Base-by-base conservation (phyloP, 2,113 vertebrate genomes). In the Naja naja region DNA sequence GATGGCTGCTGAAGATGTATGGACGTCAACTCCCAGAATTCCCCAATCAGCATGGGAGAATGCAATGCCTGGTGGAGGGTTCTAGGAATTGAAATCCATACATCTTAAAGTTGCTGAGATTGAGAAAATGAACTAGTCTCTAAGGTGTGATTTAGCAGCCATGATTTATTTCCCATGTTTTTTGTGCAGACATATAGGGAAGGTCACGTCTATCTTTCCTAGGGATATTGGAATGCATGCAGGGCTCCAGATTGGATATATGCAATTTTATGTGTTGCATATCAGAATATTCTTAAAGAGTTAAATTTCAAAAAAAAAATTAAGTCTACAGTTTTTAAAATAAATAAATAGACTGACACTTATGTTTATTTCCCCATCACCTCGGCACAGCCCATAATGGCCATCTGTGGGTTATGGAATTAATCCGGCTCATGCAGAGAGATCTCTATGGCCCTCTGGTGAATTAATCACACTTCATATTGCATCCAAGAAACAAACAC, bases 331-430 rank as follows among this genome's bases (percentile, higher is more conserved):
- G 64, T 39, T 81, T 81, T 64, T 30, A 53, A 90, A 3, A 89
- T 30, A 60, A 69, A 90, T 64, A 60, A 89, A 89, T 45, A 89
- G 93, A 91, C n/a, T 14, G 47, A 53, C 6, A 34, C 64, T 85
- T 60, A 64, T 4, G 91, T 94, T 96, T 89, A 85, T 85, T 88
- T 92, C 58, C 92, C 92, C 95, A 94, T 91, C 85, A 11, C 94
- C 92, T 95, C 88, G 93, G 45, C 12, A 1, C 92, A 93, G 95
- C 55, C 92, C 47, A 18, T 86, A 95, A 92, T 55, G 34, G 74
- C 92, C 93, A 94, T 16, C 91, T 94, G 90, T 95, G 93, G 95
- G 85, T 92, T 93, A 94, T 52, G 93, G 89, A 95, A 95, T 53
- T 85, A 74, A 49, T 94, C 52, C 91, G 93, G 89, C 91, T 94